Conservation (phyloP, 2,888 invertebrate genomes). For the Geophilus truncorum region DNA sequence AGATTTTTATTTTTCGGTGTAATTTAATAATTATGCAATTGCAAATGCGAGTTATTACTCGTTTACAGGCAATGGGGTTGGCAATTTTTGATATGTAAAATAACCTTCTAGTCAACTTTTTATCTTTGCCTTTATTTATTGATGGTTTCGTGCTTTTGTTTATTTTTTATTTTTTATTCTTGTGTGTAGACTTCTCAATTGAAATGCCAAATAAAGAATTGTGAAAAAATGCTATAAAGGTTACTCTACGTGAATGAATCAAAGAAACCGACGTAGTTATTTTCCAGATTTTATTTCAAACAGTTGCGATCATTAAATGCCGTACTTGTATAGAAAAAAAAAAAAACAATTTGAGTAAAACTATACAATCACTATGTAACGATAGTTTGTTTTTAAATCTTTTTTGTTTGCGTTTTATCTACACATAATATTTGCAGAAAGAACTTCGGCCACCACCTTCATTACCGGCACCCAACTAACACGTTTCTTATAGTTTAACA, state of each 20-base stretch:
- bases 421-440: conserved; percentile 3
- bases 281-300: neutral
- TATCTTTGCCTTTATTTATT: conserved; percentile 21
- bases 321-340: neutral
- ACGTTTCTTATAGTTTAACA: neutral
- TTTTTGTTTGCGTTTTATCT: neutral
- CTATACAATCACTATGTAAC: neutral
- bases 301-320: conserved; percentile 16
- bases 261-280: neutral
- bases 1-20: neutral
- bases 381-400: neutral
- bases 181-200: conserved; percentile 13
- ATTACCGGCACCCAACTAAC: neutral
- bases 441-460: neutral
- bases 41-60: neutral
- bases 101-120: conserved; percentile 23
- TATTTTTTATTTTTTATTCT: neutral
- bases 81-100: neutral
- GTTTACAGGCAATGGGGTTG: neutral
- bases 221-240: neutral
- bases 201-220: neutral
- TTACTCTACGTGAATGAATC: no score
- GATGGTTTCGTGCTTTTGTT: neutral
- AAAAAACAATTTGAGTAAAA: neutral
- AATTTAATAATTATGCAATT: neutral